Evolutionary conservation across 2,797 vertebrate genomes (phyloP), one percentile per base, ranked within the genome.

Genomic region (Varecia variegata): DNA sequence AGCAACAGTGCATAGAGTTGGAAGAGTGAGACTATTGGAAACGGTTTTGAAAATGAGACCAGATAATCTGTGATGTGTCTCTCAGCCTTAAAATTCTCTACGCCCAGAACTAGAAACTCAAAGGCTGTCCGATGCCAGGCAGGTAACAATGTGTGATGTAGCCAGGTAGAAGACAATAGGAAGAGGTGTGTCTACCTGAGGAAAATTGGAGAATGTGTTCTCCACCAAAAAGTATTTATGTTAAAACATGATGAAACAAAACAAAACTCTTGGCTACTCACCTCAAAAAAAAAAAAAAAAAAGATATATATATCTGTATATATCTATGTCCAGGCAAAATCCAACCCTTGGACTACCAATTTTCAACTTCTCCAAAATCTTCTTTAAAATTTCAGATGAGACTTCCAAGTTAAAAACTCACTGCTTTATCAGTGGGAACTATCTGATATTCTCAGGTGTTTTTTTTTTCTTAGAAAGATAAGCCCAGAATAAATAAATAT

Each of bases 361-460:
- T 92, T 84, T 92, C 30, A 60, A 43, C 10, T 76, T 15, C 32
- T 45, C 4, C 7, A 67, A 92, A 86, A 90, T 83, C 4, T 85
- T 93, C 14, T 50, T 95, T 40, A 56, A 82, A 95, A 88, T 90
- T 90, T 88, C 35, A 80, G n/a, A 52, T 93, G 84, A 52, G 43
- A 79, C 14, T 58, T 95, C 23, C 47, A 80, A 89, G 45, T 18
- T 97, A 81, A 95, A 97, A 83, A 54, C 60, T 87, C 50, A 76
- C 4, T 97, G 7, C 40, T 52, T 97, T 82, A 74, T 77, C 32
- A 88, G 30, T 65, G 76, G 11, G 47, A 95, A 54, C 20, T 47
- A 56, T 52, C 43, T 97, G 35, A 47, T 80, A 81, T 86, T 90
- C 70, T 93, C 21, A 35, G 25, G 15, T 56, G 54, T 23, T 54